Percentiles rank a stretch among this genome's conserved stretches.
These are phyloP conservation scores for Chamaetylas fuelleborni DNA, from an alignment of 2,113 vertebrate genomes.

Conservation along the genomic window DNA sequence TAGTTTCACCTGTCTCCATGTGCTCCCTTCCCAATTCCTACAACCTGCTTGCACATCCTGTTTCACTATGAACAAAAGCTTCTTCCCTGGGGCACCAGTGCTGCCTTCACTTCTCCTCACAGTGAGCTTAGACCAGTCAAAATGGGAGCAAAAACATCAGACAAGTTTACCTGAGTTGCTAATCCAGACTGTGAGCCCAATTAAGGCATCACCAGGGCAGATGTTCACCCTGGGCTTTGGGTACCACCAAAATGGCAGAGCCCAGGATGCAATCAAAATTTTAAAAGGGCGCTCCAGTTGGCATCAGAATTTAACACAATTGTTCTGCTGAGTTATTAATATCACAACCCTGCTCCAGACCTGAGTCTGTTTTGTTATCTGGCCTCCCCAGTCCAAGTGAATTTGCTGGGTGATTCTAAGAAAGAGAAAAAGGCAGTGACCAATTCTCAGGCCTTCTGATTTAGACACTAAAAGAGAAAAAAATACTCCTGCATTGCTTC, in stretches of 20 bases:
- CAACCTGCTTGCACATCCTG: constrained; percentile 65
- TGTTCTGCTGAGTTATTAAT: neutral
- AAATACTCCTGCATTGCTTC: neutral
- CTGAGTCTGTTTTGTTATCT: neutral
- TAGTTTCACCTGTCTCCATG: constrained; percentile 46
- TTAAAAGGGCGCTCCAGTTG: fast-evolving
- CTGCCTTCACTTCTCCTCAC: constrained; percentile 59
- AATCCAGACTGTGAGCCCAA: neutral
- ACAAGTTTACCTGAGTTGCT: neutral
- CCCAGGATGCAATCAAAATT: fast-evolving
- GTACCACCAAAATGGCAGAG: neutral
- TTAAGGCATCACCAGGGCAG: neutral
- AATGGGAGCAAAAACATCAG: neutral
- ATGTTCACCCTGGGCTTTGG: neutral
- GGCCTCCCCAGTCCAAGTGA: neutral
- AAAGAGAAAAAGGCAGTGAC: neutral
- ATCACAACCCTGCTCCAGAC: neutral
- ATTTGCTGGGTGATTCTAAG: neutral
- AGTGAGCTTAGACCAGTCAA: neutral
- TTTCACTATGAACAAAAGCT: constrained; percentile 66
- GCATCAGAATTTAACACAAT: neutral
- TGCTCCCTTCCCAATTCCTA: constrained; percentile 59
- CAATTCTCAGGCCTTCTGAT: constrained; percentile 42
- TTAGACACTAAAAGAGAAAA: constrained; percentile 18
- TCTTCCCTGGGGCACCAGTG: neutral